Evolutionary conservation across 2,888 invertebrate genomes (phyloP), one percentile per base, ranked within the genome.

Genomic region (Lutraria lutraria): DNA sequence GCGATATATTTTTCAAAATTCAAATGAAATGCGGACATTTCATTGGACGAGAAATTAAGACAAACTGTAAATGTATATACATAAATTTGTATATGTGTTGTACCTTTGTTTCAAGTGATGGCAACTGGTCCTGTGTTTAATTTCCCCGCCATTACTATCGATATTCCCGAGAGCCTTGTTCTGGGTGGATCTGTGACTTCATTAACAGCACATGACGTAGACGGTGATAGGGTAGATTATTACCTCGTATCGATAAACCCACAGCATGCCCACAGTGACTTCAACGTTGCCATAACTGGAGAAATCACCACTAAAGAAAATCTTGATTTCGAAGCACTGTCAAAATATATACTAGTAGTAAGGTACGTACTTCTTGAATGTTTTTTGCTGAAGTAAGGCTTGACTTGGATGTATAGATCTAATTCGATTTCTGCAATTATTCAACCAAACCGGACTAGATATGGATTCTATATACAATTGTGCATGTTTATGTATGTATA

Each of bases 251-350:
- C 90, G 25, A 72, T 85, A 15, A 85, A 68, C 31, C 90, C 90
- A 52, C 82, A 54, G 25, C 43, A 88, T 68, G 85, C 85, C n/a
- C 79, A 56, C 60, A 80, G 63, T 3, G 25, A 88, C 52, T 90
- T 90, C 68, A 85, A 85, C 52, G 88, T 90, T 16, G 90, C 90
- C 6, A 83, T 88, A 8, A 85, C 88, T 16, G 90, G 90, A 0
- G 90, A 90, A 79, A 76, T 90, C 10, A 90, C 88, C 16, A 88
- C 63, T 52, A 85, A 60, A 43, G 53, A 2, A 8, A 0, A 25
- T 0, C 54, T 90, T 21, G 90, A 90, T 52, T 90, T 82, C 68
- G 90, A 90, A 80, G 53, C 76, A 0, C 15, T 54, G 31, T n/a
- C 83, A 15, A 34, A 88, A 85, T 90, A 85, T 54, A 54, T 56